A percentile compares a stretch with the other conserved stretches of the same genome.
Evolutionary conservation across 2,888 invertebrate genomes (phyloP).

Genomic region (Caenorhabditis wallacei): DNA sequence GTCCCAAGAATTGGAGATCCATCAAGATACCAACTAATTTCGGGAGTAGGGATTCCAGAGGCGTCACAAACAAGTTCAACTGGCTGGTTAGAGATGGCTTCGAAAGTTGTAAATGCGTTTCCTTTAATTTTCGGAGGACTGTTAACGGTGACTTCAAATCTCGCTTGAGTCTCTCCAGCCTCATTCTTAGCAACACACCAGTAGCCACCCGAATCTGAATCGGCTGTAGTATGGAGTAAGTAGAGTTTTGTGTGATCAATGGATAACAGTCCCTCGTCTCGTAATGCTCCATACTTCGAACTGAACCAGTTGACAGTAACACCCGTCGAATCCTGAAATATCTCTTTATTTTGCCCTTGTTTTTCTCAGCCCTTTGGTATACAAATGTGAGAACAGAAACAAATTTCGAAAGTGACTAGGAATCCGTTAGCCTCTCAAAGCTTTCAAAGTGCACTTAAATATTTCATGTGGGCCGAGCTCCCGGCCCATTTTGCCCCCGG

Average conservation of each 20-base stretch:
- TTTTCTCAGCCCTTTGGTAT: too few relatives aligned
- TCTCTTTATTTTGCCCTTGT: too few relatives aligned
- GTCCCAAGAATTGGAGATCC: slow-evolving; percentile 72
- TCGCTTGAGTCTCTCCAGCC: slow-evolving; percentile 86
- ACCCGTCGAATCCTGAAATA: slow-evolving; percentile 17
- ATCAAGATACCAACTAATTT: slow-evolving; percentile 74
- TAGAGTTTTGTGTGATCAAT: slow-evolving; percentile 72
- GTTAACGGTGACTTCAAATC: slow-evolving; percentile 85
- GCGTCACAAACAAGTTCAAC: slow-evolving; percentile 84
- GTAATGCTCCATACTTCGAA: not conserved
- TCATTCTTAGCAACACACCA: slow-evolving; percentile 87
- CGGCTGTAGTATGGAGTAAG: slow-evolving; percentile 80
- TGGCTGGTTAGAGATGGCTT: slow-evolving; percentile 83
- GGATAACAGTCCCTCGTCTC: slow-evolving; percentile 71
- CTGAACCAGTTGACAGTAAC: slow-evolving; percentile 5
- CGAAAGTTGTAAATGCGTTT: slow-evolving; percentile 76
- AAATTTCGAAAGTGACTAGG: slow-evolving; percentile 31
- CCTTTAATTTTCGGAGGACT: slow-evolving; percentile 85
- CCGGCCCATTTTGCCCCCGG: slow-evolving; percentile 27
- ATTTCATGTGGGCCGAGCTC: slow-evolving; percentile 57
- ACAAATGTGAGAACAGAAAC: slow-evolving; percentile 4
- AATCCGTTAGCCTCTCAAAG: slow-evolving; percentile 53
- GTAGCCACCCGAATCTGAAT: slow-evolving; percentile 85
- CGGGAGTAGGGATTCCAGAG: slow-evolving; percentile 62
- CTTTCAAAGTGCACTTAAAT: slow-evolving; percentile 69